Conservation (phyloP, 2,113 vertebrate species). For the Irena cyanogastra region DNA sequence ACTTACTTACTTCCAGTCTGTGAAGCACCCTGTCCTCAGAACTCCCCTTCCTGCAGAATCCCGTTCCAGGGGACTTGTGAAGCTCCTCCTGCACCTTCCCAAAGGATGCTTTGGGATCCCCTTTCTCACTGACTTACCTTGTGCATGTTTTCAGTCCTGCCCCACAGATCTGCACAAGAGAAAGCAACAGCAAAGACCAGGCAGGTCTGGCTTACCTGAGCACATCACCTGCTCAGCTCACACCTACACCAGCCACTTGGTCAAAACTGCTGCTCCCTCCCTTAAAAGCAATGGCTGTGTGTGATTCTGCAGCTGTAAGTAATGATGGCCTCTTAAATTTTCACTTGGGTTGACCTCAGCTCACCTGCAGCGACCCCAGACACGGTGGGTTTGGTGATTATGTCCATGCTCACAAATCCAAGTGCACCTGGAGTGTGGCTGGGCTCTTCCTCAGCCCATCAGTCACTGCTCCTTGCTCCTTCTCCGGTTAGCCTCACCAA, state of each 20-base stretch:
- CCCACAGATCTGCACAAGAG: background rate
- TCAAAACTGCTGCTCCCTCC: background rate
- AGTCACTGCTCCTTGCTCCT: background rate
- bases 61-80: background rate
- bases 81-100: background rate
- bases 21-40: background rate
- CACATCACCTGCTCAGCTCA: background rate
- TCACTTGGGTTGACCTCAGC: background rate
- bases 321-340: background rate
- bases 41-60: background rate
- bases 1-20: background rate
- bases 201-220: background rate
- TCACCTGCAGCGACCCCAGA: background rate
- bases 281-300: background rate
- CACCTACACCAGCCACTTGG: background rate
- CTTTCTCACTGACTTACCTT: background rate
- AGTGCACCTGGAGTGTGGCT: background rate
- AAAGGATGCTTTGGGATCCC: background rate
- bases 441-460: background rate
- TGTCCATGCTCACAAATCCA: background rate
- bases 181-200: background rate
- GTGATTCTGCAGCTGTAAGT: background rate
- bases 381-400: background rate
- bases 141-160: background rate
- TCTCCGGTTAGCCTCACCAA: background rate